Evolutionary conservation across 2,888 invertebrate species (phyloP).

Genomic region (Chrysodeixis includens): DNA sequence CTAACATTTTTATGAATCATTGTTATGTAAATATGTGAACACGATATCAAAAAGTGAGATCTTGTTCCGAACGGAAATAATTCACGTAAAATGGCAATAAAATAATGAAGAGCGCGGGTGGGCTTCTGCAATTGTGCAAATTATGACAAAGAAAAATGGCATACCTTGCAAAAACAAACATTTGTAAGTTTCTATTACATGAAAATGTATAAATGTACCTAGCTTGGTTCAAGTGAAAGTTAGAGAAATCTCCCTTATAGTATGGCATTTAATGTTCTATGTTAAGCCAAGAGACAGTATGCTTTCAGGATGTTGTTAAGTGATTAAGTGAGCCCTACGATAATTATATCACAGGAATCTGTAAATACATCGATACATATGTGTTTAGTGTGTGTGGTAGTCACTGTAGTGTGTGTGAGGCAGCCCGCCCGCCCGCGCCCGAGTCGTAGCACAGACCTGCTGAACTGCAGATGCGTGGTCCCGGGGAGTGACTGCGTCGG

Average conservation of each 20-base stretch:
- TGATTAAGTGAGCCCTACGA: constrained; percentile 52
- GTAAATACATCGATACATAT: constrained; percentile 58
- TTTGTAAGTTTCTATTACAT: constrained; percentile 36
- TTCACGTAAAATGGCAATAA: constrained; percentile 26
- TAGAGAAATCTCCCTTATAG: constrained; percentile 32
- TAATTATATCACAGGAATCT: constrained; percentile 37
- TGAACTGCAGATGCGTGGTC: constrained; percentile 95
- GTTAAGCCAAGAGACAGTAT: constrained; percentile 7
- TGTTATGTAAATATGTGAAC: background rate
- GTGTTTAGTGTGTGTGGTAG: constrained; percentile 52
- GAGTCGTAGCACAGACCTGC: constrained; percentile 91
- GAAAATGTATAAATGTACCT: constrained; percentile 67
- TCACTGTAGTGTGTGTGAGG: constrained; percentile 58
- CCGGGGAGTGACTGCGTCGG: constrained; percentile 97
- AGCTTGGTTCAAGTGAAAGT: constrained; percentile 38
- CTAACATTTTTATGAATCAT: background rate
- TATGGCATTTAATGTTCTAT: constrained; percentile 7
- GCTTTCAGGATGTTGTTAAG: constrained; percentile 35
- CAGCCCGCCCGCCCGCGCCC: constrained; percentile 86
- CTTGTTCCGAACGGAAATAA: constrained; percentile 5
- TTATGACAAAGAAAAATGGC: constrained; percentile 42
- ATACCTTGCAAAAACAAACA: constrained; percentile 29
- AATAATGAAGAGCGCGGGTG: constrained; percentile 78
- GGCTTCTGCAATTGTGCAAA: constrained; percentile 73
- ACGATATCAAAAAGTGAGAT: background rate